Evolutionary conservation across 2,797 vertebrate genomes (phyloP).

Genomic region (Morus bassanus): DNA sequence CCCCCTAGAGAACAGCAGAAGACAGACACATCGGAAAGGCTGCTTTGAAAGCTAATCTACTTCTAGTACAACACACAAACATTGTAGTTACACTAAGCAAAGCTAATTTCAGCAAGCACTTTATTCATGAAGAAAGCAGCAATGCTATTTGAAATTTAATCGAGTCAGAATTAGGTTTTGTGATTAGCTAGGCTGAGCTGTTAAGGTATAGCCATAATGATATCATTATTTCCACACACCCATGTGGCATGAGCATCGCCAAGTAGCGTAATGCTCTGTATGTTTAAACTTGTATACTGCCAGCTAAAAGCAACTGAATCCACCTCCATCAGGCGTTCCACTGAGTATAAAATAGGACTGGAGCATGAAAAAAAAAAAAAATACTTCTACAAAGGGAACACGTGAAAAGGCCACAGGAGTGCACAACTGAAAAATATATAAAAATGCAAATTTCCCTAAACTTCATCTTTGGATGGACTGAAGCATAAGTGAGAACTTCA

Average conservation of each 20-base stretch:
- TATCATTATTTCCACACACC: constrained; percentile 59
- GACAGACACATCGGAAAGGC: not conserved
- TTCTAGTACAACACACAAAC: constrained; percentile 40
- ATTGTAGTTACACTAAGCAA: constrained; percentile 15
- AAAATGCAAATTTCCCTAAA: constrained; percentile 80
- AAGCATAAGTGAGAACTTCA: constrained; percentile 80
- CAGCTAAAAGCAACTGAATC: not conserved
- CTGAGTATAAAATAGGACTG: constrained; percentile 47
- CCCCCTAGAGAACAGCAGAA: constrained; percentile 52
- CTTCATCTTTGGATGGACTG: constrained; percentile 77
- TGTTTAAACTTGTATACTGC: not conserved
- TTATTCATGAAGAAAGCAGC: constrained; percentile 65
- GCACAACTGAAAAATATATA: constrained; percentile 71
- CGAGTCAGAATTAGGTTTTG: constrained; percentile 69
- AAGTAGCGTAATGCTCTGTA: not conserved
- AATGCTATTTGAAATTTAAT: constrained; percentile 56
- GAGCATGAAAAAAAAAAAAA: not conserved
- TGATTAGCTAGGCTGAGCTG: constrained; percentile 72
- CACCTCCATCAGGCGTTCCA: constrained; percentile 44
- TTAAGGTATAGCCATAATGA: constrained; percentile 65
- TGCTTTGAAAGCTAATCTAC: constrained; percentile 44
- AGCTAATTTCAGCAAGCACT: constrained; percentile 60
- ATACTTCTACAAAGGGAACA: constrained; percentile 63
- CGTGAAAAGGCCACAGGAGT: constrained; percentile 69
- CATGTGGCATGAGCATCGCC: not conserved